A percentile compares a stretch with the other conserved stretches of the same genome.
Conservation (phyloP, 2,888 invertebrate species). For the Tetragnatha montana region DNA sequence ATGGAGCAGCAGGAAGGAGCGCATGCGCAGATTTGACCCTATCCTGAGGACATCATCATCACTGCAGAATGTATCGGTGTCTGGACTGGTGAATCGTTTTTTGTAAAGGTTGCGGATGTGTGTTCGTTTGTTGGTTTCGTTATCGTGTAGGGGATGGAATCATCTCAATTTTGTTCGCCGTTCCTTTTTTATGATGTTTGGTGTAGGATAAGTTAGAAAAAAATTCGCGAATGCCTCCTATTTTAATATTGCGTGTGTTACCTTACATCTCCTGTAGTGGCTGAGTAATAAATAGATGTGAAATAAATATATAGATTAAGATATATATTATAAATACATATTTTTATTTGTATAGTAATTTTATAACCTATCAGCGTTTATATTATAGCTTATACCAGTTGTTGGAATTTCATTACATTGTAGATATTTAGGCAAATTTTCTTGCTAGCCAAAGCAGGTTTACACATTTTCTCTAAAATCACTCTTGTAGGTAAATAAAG, state of each 20-base stretch:
- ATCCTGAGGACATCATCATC: conserved; percentile 66
- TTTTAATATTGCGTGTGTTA: conserved; percentile 63
- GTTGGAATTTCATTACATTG: conserved; percentile 52
- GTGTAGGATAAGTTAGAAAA: conserved; percentile 63
- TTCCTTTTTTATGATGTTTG: conserved; percentile 69
- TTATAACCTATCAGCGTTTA: conserved; percentile 59
- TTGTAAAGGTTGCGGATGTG: conserved; percentile 65
- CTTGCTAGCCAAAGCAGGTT: conserved; percentile 33
- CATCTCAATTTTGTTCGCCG: conserved; percentile 64
- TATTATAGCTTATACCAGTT: conserved; percentile 52
- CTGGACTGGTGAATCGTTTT: conserved; percentile 57
- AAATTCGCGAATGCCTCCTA: conserved; percentile 62
- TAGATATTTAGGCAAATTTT: conserved; percentile 35
- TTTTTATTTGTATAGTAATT: conserved; percentile 69
- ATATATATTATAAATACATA: conserved; percentile 61
- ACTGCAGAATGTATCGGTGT: conserved; percentile 68
- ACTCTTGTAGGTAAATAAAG: conserved; percentile 13
- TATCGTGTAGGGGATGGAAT: conserved; percentile 65
- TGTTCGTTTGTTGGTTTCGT: conserved; percentile 66
- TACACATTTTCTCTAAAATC: conserved; percentile 28
- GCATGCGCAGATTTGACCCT: conserved; percentile 65
- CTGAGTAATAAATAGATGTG: conserved; percentile 57
- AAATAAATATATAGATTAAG: conserved; percentile 52
- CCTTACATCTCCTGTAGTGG: conserved; percentile 51
- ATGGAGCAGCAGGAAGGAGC: conserved; percentile 4